These are phyloP conservation scores for Corvus moneduloides DNA, from an alignment of 2,113 vertebrate species.

Conservation along the genomic window DNA sequence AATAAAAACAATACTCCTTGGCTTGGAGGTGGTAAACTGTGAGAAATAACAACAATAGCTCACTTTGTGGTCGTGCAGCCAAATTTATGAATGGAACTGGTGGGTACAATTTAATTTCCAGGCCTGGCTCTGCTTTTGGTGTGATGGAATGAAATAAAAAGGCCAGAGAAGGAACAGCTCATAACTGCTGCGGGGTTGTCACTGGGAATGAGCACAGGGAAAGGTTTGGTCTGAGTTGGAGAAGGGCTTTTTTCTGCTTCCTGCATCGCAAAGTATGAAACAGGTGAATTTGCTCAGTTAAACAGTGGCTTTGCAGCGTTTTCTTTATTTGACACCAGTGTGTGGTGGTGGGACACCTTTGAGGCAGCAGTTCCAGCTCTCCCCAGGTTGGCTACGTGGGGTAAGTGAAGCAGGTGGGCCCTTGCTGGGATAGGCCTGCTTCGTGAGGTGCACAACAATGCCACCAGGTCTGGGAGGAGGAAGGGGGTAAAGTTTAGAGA, in stretches of 20 bases:
- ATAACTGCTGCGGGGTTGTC: accelerated
- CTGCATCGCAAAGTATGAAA: not conserved
- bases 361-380: not conserved
- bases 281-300: not conserved
- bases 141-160: not conserved
- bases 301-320: not conserved
- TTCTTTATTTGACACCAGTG: not conserved
- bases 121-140: not conserved
- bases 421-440: not conserved
- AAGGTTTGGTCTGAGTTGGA: not conserved
- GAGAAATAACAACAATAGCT: constrained; percentile 45
- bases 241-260: not conserved
- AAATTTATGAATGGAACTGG: constrained; percentile 45
- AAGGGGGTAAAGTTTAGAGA: not conserved
- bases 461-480: not conserved
- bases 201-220: not conserved
- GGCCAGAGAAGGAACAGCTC: not conserved
- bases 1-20: constrained; percentile 60
- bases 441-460: not conserved
- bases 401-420: not conserved
- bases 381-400: accelerated
- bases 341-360: not conserved
- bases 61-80: not conserved
- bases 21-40: not conserved
- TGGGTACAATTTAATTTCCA: not conserved